Base-by-base conservation (phyloP, 2,797 vertebrate genomes). In the Scleropages formosus region DNA sequence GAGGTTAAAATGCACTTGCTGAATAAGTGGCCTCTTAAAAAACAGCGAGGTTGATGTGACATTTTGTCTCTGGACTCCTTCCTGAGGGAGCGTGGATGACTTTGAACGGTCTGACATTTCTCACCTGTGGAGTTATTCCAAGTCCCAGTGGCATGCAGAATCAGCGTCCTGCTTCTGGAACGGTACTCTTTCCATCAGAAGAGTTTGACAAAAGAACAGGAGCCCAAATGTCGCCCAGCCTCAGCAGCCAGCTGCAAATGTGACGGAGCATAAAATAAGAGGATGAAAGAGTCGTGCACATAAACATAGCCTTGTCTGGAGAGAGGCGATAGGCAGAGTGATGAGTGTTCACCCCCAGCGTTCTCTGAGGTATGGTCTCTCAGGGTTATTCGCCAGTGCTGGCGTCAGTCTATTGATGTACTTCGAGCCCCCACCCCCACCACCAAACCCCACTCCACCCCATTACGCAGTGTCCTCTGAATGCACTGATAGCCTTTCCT, bases 21-120 rank as follows among this genome's bases (percentile, higher is more conserved):
- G 70, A 59, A 39, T 72, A 59, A 72, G 39, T 61, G 70, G 4
- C 70, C 47, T 18, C 72, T 73, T 49, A 46, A 73, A 39, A 58
- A 73, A 31, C 44, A 47, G 20, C 20, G 84, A 65, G 77, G 82
- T 84, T 88, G 87, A 89, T 83, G 86, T 86, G 84, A 86, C 80
- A 82, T 85, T 87, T 82, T 79, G 75, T 72, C 82, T 74, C 81
- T 80, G 78, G 77, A 78, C 76, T 77, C 78, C 13, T 82, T 77
- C 66, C 70, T 39, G n/a, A 71, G 70, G 70, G 70, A 60, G 44
- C 10, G 22, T 13, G n/a, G 39, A 61, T 4, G 18, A 72, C 70
- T 72, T 61, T 72, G 70, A 72, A 46, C 62, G 72, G 72, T 49
- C 72, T 47, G 72, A 62, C 59, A 62, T 58, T 73, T 62, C 59